Evolutionary conservation across 2,113 vertebrate genomes (phyloP), one percentile per base, ranked within the genome.

Genomic region (Harpagus bidentatus): DNA sequence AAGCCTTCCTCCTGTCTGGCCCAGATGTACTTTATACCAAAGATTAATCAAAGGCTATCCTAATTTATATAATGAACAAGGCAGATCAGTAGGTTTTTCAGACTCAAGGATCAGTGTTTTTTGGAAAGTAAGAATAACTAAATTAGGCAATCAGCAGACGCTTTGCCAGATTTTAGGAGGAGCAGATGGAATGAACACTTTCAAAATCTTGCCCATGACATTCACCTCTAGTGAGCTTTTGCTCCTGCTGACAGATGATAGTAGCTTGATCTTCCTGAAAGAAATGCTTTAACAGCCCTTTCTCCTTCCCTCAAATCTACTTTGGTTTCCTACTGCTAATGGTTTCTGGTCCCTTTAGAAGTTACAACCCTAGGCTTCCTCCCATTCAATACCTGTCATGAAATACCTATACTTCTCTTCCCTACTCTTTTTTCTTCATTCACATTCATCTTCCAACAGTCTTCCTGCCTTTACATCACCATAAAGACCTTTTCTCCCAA

Each of bases 31-130:
- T 50, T 92, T 92, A 45, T 56, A 61, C 13, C 43, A 73, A 77
- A 72, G 53, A 94, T 92, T 45, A 92, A 88, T 95, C 73, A 87
- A 97, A 87, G 48, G 28, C 47, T 91, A 42, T 66, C 48, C 42
- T 87, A 92, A 97, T 92, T 93, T 89, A 56, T 78, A 38, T 32
- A 42, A 96, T 26, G 61, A 91, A 77, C 73, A 93, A 48, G 29
- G n/a, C 28, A 92, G 70, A 87, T 69, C 43, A 62, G 29, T 82
- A 70, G 26, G 43, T 80, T 90, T 88, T 82, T 17, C 58, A 77
- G 42, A 82, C 43, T 82, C 22, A 45, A 83, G 31, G 43, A 92
- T 42, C 65, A 45, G 59, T 65, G 47, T 4, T 38, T 94, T 93
- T 61, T 81, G 31, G 65, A 88, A 93, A 90, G 66, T 52, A 90